Base-by-base conservation (phyloP, 1,140 invertebrate genomes). In the Lerema accius region DNA sequence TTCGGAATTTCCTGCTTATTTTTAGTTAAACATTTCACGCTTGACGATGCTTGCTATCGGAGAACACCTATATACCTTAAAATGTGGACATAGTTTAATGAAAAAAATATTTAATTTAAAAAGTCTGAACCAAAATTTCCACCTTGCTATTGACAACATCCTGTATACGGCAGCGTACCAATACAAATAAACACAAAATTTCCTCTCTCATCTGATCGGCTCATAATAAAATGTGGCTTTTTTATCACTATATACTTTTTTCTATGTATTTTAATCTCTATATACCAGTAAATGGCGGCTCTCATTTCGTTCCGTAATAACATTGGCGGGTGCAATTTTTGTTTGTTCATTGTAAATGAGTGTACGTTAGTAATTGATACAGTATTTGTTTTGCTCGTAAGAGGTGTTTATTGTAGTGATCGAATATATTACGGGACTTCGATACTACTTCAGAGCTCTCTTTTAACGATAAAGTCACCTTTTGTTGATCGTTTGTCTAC, bases 201-300 rank as follows among this genome's bases (percentile, higher is more conserved):
- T 67, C 68, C 71, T 63, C 73, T 73, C 78, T 59, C 78, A 69
- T 75, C 83, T 79, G 82, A 90, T 87, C 81, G 80, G 79, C 77
- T 88, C 87, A 88, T 90, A 90, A 88, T 87, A 90, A 88, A 90
- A 84, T 89, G 86, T 80, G 81, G 80, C 77, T 85, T 88, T 90
- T 87, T 89, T 88, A 86, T 85, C 82, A 85, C 72, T 86, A 86
- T 89, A 77, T 87, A 87, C 84, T 86, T 87, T 90, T 88, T 88
- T 85, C 86, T 87, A 87, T 87, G 68, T 88, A 84, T 73, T 73
- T 78, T 82, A 81, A 81, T 79, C 73, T 72, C 55, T 71, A 76
- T 73, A 61, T 78, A 69, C 64, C 16, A 43, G 63, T 69, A 78
- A 67, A 84, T 78, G 71, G 63, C 65, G 61, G 51, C 64, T 73